Evolutionary conservation across 2,113 vertebrate genomes (phyloP).

Genomic region (Halcyon malimbica): DNA sequence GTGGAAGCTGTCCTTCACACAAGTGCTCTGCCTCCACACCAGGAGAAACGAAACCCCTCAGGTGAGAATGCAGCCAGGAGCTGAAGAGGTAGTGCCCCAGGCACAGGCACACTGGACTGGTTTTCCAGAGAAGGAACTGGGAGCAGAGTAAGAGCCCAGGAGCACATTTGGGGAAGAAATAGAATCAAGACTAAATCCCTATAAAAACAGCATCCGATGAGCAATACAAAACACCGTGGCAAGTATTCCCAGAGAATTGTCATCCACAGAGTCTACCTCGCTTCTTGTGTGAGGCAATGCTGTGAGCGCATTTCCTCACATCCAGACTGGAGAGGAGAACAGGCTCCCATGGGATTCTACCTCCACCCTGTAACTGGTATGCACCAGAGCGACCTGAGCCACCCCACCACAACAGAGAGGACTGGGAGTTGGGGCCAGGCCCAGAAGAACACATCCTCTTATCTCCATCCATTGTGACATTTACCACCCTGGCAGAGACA

Average conservation of each 20-base stretch:
- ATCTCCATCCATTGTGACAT: neutral
- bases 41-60: neutral
- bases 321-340: neutral
- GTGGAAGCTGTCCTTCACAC: neutral
- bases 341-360: neutral
- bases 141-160: neutral
- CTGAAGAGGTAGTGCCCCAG: neutral
- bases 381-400: neutral
- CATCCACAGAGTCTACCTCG: neutral
- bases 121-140: neutral
- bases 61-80: neutral
- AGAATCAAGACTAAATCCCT: neutral
- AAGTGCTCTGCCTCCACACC: neutral
- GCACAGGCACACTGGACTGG: neutral
- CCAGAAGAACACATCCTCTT: neutral
- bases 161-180: neutral
- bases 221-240: neutral
- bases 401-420: neutral
- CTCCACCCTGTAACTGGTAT: neutral
- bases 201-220: neutral
- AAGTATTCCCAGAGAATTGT: neutral
- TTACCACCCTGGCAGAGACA: neutral
- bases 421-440: neutral
- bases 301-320: neutral
- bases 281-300: neutral